Percentiles rank a stretch among this genome's conserved stretches.
Conservation (phyloP, 2,113 vertebrate species). For the Pithys albifrons region DNA sequence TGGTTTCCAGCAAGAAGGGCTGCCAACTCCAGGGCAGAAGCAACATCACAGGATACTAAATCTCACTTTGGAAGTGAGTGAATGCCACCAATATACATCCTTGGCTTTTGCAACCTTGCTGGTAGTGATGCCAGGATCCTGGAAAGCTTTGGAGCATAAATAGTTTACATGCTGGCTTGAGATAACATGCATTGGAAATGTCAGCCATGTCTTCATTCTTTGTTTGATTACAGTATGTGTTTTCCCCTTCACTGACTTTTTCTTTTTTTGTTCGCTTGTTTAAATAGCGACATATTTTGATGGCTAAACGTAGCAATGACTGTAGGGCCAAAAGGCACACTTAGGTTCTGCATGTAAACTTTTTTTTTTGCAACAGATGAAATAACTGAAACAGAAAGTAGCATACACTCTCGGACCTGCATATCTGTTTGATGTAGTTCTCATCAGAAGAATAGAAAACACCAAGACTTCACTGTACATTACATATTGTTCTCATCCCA, state of each 20-base stretch:
- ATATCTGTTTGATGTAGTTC: neutral
- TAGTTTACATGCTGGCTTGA: neutral
- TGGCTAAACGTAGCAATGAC: neutral
- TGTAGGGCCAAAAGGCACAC: neutral
- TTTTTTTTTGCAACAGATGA: neutral
- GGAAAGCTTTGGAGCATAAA: neutral
- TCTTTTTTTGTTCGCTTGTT: neutral
- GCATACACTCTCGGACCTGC: neutral
- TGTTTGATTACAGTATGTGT: neutral
- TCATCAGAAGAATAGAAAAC: neutral
- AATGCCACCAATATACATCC: neutral
- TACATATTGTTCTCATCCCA: fast-evolving
- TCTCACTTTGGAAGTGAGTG: neutral
- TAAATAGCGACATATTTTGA: neutral
- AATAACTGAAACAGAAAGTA: neutral
- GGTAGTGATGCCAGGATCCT: neutral
- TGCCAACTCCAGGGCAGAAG: neutral
- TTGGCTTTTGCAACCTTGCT: neutral
- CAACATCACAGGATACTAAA: neutral
- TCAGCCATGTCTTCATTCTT: neutral
- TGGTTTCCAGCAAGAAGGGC: neutral
- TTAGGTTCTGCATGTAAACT: neutral
- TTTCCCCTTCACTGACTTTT: neutral
- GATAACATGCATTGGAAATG: neutral
- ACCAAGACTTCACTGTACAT: neutral